Conservation (phyloP, 2,113 vertebrate species). For the Zosterops lateralis region DNA sequence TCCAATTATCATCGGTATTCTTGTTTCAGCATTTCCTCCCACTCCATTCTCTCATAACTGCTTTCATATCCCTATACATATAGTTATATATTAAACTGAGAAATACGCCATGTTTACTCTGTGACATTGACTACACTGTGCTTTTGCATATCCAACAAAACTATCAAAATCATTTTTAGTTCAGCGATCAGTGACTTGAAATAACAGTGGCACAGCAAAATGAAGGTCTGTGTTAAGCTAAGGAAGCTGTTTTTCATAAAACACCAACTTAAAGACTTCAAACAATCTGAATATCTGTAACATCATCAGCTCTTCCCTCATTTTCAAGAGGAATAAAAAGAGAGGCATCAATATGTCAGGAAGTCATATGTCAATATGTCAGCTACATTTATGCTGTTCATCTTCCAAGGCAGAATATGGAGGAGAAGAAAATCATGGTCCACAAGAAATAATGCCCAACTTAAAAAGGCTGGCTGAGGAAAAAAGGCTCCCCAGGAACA, state of each 20-base stretch:
- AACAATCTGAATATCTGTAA: neutral
- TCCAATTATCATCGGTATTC: neutral
- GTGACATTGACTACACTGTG: neutral
- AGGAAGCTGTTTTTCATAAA: neutral
- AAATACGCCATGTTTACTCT: neutral
- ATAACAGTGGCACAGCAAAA: neutral
- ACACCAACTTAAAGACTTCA: neutral
- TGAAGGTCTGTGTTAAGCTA: neutral
- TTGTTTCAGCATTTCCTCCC: neutral
- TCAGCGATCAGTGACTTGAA: neutral
- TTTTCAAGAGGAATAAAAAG: neutral
- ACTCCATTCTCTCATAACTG: neutral
- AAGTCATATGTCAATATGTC: neutral
- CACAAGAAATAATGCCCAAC: accelerated
- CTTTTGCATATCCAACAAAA: neutral
- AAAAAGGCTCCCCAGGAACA: neutral
- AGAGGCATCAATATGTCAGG: neutral
- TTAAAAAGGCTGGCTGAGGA: neutral
- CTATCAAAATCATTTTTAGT: neutral
- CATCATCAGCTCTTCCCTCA: neutral
- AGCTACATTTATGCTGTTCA: neutral
- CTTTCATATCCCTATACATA: neutral
- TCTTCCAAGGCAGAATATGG: neutral
- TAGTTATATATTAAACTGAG: neutral
- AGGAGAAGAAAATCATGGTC: neutral